Base-by-base conservation (phyloP, 2,113 vertebrate genomes). In the Chloroceryle aenea region DNA sequence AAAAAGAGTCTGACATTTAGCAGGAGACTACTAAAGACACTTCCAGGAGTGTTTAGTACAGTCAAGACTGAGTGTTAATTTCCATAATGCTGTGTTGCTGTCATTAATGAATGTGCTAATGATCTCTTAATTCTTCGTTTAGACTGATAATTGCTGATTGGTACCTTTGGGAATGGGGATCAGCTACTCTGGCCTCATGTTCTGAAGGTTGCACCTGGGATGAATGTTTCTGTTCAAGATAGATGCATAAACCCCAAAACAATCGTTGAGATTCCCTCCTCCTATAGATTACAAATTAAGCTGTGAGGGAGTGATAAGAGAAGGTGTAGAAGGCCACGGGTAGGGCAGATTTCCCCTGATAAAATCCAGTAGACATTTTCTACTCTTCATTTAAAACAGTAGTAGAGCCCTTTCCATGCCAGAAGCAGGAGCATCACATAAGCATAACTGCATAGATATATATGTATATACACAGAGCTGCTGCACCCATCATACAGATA, bases 71-170 rank as follows among this genome's bases (percentile, higher is more conserved):
- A 72, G 63, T 3, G 59, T 19, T 94, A 56, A 93, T 97, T 94
- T 92, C 81, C 82, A 82, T 63, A 91, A 79, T 4, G 64, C 61
- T 25, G 29, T 77, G 58, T 25, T 94, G 81, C 84, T 88, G 94
- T 43, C 75, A 77, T 74, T 92, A 89, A 93, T 30, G 80, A 73
- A 79, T 8, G 47, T 23, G 82, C 56, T 92, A 94, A 96, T 77
- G 87, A 91, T 85, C 53, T 82, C 84, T 66, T 94, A 95, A 75
- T 96, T 93, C 68, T 76, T 86, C 78, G 56, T 58, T 87, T 81
- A 78, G 72, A 67, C 43, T 52, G 79, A 5, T 84, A 93, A 92
- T 74, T 85, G 47, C 81, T 48, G 42, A 80, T 32, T 25, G 48
- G 82, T 48, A n/a, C 26, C 0, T 68, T 25, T 34, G 61, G 85